Conservation (phyloP, 2,888 invertebrate species). For the Epistrophella euchroma region DNA sequence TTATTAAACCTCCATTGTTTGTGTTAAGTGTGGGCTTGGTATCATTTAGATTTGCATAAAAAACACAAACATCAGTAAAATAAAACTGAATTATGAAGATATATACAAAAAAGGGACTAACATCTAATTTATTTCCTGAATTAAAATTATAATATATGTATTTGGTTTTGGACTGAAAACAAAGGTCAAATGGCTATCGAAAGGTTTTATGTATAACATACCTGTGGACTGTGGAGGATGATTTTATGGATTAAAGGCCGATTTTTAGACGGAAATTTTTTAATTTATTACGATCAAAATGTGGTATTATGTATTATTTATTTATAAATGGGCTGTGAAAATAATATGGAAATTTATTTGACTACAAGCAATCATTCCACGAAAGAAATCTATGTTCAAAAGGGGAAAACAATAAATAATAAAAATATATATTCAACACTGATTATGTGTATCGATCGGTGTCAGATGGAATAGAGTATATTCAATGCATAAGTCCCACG, state of each 20-base stretch:
- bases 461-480: no score
- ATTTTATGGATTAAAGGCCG: background rate
- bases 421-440: no score
- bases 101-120: background rate
- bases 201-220: no score
- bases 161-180: background rate
- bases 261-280: background rate
- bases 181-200: background rate
- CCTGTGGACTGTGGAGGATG: background rate
- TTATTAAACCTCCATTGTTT: background rate
- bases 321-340: background rate
- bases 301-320: background rate
- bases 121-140: slow-evolving; percentile 8
- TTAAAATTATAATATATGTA: background rate
- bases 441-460: no score
- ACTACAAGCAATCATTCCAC: no score
- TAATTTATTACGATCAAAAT: background rate
- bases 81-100: background rate
- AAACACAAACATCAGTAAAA: background rate
- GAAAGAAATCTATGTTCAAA: no score
- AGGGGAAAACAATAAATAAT: no score
- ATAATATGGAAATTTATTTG: background rate
- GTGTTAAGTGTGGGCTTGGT: background rate
- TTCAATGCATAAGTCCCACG: no score
- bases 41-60: background rate